Conservation (phyloP, 2,113 vertebrate species). For the Macaca nemestrina region DNA sequence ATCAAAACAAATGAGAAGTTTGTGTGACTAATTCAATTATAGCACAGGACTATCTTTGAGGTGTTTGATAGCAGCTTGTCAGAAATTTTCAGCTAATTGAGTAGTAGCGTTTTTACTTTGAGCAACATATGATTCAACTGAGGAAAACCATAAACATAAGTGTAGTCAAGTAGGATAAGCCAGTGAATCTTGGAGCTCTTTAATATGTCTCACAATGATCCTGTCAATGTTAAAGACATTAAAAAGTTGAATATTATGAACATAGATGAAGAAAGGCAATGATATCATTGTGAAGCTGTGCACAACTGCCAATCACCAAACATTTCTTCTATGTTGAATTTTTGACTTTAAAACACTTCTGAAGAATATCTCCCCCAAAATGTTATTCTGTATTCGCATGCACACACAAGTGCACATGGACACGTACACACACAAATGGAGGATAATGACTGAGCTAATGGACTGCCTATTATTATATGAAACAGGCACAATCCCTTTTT, state of each 20-base stretch:
- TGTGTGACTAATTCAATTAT: neutral
- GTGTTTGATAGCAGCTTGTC: neutral
- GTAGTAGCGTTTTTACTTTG: neutral
- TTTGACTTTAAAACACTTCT: neutral
- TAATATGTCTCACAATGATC: neutral
- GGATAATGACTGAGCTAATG: neutral
- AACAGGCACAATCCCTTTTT: neutral
- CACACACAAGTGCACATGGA: neutral
- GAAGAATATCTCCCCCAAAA: neutral
- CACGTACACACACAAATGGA: neutral
- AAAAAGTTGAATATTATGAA: neutral
- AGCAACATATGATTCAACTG: neutral
- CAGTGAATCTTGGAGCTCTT: neutral
- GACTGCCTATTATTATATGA: neutral
- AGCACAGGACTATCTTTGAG: conserved; percentile 8
- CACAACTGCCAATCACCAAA: neutral
- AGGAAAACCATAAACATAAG: neutral
- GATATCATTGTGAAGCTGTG: neutral
- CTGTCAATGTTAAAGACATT: neutral
- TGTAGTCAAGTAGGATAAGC: neutral
- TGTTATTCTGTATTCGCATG: neutral
- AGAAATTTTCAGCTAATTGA: conserved; percentile 2
- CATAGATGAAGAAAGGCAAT: neutral
- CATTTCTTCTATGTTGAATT: neutral
- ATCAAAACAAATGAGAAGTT: conserved; percentile 15